These are phyloP conservation scores for Pyrocoelia pectoralis DNA, from an alignment of 2,888 invertebrate species.

Conservation along the genomic window DNA sequence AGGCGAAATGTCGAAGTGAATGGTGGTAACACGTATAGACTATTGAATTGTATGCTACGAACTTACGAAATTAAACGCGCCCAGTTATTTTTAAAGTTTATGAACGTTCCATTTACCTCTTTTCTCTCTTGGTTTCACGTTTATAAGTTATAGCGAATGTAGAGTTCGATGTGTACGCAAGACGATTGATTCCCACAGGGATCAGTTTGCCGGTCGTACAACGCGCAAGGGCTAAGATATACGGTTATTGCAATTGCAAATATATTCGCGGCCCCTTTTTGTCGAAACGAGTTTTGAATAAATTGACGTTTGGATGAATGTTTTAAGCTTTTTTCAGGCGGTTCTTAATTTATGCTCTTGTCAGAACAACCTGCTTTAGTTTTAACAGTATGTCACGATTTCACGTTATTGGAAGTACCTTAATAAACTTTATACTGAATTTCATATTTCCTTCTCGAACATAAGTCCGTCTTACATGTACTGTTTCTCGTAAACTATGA, in stretches of 20 bases:
- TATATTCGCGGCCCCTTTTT: slow-evolving; percentile 48
- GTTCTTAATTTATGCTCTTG: slow-evolving; percentile 39
- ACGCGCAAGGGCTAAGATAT: slow-evolving; percentile 45
- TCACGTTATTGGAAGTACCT: slow-evolving; percentile 8
- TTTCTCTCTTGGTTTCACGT: slow-evolving; percentile 24
- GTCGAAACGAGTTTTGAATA: slow-evolving; percentile 51
- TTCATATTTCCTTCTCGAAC: not conserved
- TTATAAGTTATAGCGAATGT: slow-evolving; percentile 36
- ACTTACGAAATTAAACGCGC: slow-evolving; percentile 15
- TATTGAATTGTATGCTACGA: slow-evolving; percentile 10
- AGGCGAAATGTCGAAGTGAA: not conserved
- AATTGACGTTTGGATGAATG: slow-evolving; percentile 50
- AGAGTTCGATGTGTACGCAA: slow-evolving; percentile 36
- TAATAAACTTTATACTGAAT: not conserved
- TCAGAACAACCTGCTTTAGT: slow-evolving; percentile 28
- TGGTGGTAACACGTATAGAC: slow-evolving; percentile 12
- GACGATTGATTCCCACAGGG: slow-evolving; percentile 39
- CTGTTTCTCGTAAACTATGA: not conserved
- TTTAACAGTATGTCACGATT: slow-evolving; percentile 20
- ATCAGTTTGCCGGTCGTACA: slow-evolving; percentile 32
- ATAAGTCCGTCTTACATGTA: not conserved
- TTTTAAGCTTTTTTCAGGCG: slow-evolving; percentile 39
- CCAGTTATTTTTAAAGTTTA: slow-evolving; percentile 2
- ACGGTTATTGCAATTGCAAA: slow-evolving; percentile 53
- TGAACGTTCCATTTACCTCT: slow-evolving; percentile 17